Conservation (phyloP, 2,888 invertebrate species). For the Neoitamus cyanurus region DNA sequence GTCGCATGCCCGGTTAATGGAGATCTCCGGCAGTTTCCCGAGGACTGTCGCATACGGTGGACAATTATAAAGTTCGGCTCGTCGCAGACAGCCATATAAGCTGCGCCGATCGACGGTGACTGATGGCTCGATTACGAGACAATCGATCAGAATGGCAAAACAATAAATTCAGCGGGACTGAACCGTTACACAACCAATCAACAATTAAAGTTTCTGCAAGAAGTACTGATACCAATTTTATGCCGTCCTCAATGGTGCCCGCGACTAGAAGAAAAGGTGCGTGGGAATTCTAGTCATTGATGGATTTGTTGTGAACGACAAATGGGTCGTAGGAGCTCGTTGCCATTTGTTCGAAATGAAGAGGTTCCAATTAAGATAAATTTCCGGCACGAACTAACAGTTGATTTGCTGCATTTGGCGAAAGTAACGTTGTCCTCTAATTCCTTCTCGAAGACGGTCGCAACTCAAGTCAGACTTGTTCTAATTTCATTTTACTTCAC, state of each 20-base stretch:
- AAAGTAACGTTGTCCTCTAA: constrained; percentile 1
- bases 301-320: constrained; percentile 33
- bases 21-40: not conserved
- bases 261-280: constrained; percentile 31
- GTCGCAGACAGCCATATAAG: not conserved
- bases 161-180: constrained; percentile 27
- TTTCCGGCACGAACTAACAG: constrained; percentile 22
- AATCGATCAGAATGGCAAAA: constrained; percentile 25
- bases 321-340: constrained; percentile 24
- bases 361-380: constrained; percentile 40
- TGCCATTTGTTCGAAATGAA: constrained; percentile 29
- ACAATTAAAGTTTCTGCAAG: constrained; percentile 34
- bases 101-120: not conserved
- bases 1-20: not conserved
- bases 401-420: constrained; percentile 26
- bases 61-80: constrained; percentile 12
- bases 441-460: not conserved
- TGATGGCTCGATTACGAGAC: constrained; percentile 35
- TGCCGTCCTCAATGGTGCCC: not conserved
- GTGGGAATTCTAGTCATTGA: constrained; percentile 40
- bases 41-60: not conserved
- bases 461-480: not conserved
- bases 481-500: not conserved
- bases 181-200: constrained; percentile 42
- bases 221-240: constrained; percentile 3